Base-by-base conservation (phyloP, 2,888 invertebrate genomes). In the Phyto melanocephala region DNA sequence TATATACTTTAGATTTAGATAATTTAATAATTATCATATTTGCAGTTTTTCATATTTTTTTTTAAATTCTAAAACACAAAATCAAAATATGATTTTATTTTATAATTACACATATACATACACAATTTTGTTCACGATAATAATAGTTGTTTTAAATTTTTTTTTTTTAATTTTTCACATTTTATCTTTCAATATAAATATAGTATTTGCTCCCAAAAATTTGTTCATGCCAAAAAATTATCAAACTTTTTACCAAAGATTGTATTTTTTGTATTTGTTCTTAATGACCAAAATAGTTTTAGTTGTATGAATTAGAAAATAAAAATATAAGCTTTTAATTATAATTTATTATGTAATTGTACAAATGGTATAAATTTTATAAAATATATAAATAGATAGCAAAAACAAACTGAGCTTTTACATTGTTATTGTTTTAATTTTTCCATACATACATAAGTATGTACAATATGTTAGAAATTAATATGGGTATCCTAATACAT, bases 131-230 rank as follows among this genome's bases (percentile, higher is more conserved):
- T 67, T 81, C 50, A 80, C 35, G 56, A 78, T 17, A 72, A 60
- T 62, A 40, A 22, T 33, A n/a, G n/a, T n/a, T n/a, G 70, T 65
- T 67, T 40, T 28, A 1, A 62, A 62, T 28, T 33, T 65, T 70
- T 20, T 33, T 37, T 70, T 58, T 28, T 47, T 15, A 24, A 37
- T 47, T 74, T 11, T 58, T 52, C 45, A 7, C 22, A 33, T 67
- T 67, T 42, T 56, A 28, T 67, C 5, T 62, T 63, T 45, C 40
- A 47, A 74, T 63, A 78, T 76, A 87, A 86, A 87, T 86, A 86
- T 87, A 87, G 87, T 87, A 86, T 89, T 89, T 89, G 88, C 88
- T 89, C 88, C 89, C 89, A 85, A 88, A 88, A 88, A 72, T 85
- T 24, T 78, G 54, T 86, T 3, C 22, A 47, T 78, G 35, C 47